These are phyloP conservation scores for Teinopalpus imperialis DNA, from an alignment of 2,888 invertebrate species.

Conservation along the genomic window DNA sequence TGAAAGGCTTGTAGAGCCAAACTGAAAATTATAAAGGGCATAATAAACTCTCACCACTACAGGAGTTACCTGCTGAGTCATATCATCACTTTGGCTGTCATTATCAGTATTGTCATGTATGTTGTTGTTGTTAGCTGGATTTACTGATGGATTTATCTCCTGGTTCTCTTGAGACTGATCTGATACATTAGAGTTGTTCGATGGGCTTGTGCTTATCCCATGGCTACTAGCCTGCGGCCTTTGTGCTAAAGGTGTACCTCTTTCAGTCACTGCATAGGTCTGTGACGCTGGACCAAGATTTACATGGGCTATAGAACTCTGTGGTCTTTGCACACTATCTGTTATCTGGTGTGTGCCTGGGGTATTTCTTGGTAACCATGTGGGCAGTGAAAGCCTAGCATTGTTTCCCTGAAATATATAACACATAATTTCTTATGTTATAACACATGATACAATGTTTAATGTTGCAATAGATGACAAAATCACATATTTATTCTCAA, in stretches of 20 bases:
- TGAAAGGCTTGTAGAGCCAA: too few relatives aligned
- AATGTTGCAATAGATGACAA: too few relatives aligned
- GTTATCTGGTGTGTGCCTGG: slow-evolving; percentile 59
- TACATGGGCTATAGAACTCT: slow-evolving; percentile 70
- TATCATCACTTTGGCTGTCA: slow-evolving; percentile 75
- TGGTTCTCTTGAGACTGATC: slow-evolving; percentile 52
- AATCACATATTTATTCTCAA: too few relatives aligned
- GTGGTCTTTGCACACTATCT: slow-evolving; percentile 60
- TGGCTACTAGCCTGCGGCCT: slow-evolving; percentile 47
- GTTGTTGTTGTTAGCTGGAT: slow-evolving; percentile 72
- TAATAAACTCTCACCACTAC: slow-evolving; percentile 16
- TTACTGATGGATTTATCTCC: slow-evolving; percentile 68
- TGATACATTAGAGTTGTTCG: slow-evolving; percentile 60
- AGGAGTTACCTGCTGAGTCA: slow-evolving; percentile 60
- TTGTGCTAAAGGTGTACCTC: slow-evolving; percentile 46
- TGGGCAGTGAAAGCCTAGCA: slow-evolving; percentile 66
- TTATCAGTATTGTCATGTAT: slow-evolving; percentile 70
- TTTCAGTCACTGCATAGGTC: slow-evolving; percentile 62
- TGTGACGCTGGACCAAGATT: slow-evolving; percentile 54
- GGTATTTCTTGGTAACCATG: slow-evolving; percentile 67
- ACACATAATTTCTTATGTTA: too few relatives aligned
- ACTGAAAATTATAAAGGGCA: too few relatives aligned
- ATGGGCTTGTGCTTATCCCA: slow-evolving; percentile 51
- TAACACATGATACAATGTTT: slow-evolving; percentile 3
- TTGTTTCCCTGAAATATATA: slow-evolving; percentile 67